Percentiles rank a stretch among this genome's conserved stretches.
Conservation (phyloP, 2,888 invertebrate genomes). For the Mythimna ferrago region DNA sequence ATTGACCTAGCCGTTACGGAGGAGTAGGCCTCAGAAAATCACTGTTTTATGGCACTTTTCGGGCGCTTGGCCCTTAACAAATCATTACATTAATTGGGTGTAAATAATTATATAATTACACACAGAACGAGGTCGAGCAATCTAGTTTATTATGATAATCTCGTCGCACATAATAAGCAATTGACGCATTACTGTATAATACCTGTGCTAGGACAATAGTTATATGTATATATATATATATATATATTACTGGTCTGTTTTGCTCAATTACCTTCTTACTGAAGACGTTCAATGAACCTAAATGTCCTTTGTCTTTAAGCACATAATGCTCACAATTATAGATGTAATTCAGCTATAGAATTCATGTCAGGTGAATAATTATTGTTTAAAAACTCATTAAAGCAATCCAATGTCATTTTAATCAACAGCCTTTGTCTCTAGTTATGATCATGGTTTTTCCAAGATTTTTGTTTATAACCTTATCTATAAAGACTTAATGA, state of each 20-base stretch:
- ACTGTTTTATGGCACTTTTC: no score
- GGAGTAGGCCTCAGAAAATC: no score
- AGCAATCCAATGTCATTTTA: neutral
- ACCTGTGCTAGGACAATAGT: slow-evolving; percentile 29
- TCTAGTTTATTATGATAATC: slow-evolving; percentile 69
- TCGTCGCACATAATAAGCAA: slow-evolving; percentile 66
- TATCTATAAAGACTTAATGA: no score
- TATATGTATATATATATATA: neutral
- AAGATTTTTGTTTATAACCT: no score
- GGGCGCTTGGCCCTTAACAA: no score
- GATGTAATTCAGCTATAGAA: slow-evolving; percentile 15
- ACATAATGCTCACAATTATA: slow-evolving; percentile 9
- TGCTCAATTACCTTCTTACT: slow-evolving; percentile 48
- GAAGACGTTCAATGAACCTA: slow-evolving; percentile 41
- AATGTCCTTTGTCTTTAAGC: slow-evolving; percentile 36
- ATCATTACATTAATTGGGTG: neutral
- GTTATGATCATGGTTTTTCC: no score
- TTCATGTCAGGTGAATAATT: neutral
- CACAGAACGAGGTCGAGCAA: slow-evolving; percentile 54
- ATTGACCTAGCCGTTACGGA: no score
- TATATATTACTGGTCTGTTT: slow-evolving; percentile 13
- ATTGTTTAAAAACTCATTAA: slow-evolving; percentile 2
- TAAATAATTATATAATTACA: slow-evolving; percentile 30
- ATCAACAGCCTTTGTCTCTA: no score
- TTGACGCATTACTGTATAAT: slow-evolving; percentile 60